These are phyloP conservation scores for Grammomys surdaster DNA, from an alignment of 2,113 vertebrate genomes.

Conservation along the genomic window DNA sequence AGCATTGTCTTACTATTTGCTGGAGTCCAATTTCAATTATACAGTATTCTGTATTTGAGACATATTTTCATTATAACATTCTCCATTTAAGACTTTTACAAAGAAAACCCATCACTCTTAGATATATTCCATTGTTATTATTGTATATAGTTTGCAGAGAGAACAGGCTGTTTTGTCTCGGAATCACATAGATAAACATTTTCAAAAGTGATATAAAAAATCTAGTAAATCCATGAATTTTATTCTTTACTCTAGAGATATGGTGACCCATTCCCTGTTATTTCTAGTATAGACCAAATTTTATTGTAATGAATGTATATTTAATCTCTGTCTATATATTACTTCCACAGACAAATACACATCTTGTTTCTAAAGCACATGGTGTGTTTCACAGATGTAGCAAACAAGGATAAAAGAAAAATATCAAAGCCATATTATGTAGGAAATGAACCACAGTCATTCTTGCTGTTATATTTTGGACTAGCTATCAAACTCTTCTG, in stretches of 20 bases:
- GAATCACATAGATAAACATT: not conserved
- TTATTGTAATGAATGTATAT: not conserved
- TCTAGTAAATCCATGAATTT: not conserved
- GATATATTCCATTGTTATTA: not conserved
- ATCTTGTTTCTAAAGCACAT: not conserved
- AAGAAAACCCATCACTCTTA: not conserved
- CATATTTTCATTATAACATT: not conserved
- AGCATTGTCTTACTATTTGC: not conserved
- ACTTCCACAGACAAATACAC: not conserved
- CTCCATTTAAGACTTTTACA: not conserved
- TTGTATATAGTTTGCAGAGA: not conserved
- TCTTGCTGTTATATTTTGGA: not conserved
- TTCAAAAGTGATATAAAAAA: not conserved
- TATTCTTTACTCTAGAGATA: not conserved
- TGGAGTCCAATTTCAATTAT: not conserved
- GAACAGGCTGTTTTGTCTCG: not conserved
- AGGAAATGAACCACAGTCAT: not conserved
- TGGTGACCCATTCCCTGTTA: not conserved
- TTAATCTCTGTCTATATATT: not conserved
- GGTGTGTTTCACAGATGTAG: not conserved
- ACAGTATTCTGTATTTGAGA: not conserved
- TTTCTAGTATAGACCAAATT: not conserved
- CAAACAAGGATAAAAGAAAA: not conserved
- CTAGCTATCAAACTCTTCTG: slow-evolving; percentile 15
- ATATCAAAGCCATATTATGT: not conserved